A percentile compares a stretch with the other conserved stretches of the same genome.
These are phyloP conservation scores for Gallirallus australis DNA, from an alignment of 2,797 vertebrate genomes.

Conservation along the genomic window DNA sequence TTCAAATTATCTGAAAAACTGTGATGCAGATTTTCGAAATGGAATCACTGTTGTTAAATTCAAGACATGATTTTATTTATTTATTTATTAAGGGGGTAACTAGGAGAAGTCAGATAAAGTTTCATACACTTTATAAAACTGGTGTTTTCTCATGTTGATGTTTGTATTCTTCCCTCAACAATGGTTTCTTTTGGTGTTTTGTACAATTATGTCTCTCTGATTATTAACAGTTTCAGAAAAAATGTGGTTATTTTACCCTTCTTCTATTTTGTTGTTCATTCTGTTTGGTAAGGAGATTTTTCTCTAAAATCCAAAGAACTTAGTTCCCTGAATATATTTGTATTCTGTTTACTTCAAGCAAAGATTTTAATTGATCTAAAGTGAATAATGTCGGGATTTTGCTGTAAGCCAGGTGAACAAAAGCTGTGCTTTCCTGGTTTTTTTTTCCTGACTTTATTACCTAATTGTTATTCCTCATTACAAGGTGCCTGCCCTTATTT, in stretches of 20 bases:
- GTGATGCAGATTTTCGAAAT: background rate
- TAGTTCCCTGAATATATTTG: slow-evolving; percentile 17
- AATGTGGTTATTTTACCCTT: background rate
- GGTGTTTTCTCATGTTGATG: background rate
- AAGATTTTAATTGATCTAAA: slow-evolving; percentile 18
- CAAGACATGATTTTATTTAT: background rate
- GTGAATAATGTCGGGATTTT: background rate
- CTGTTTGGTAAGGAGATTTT: slow-evolving; percentile 19
- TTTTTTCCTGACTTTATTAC: background rate
- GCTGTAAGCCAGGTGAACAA: background rate
- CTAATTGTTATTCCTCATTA: slow-evolving; percentile 21
- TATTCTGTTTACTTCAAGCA: slow-evolving; percentile 36
- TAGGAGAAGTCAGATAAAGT: background rate
- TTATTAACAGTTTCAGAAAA: slow-evolving; percentile 29
- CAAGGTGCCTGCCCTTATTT: background rate
- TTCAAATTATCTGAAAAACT: background rate
- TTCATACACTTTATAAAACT: background rate
- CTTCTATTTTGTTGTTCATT: background rate
- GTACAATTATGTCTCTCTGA: background rate
- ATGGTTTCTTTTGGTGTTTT: background rate
- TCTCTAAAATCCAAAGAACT: slow-evolving; percentile 4
- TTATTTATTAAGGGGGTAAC: background rate
- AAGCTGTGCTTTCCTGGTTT: slow-evolving; percentile 7
- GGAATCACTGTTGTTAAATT: background rate
- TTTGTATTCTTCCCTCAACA: background rate